Percentiles rank a stretch among this genome's conserved stretches.
These are phyloP conservation scores for Forbesichthys agassizii DNA, from an alignment of 2,113 vertebrate genomes.

Conservation along the genomic window DNA sequence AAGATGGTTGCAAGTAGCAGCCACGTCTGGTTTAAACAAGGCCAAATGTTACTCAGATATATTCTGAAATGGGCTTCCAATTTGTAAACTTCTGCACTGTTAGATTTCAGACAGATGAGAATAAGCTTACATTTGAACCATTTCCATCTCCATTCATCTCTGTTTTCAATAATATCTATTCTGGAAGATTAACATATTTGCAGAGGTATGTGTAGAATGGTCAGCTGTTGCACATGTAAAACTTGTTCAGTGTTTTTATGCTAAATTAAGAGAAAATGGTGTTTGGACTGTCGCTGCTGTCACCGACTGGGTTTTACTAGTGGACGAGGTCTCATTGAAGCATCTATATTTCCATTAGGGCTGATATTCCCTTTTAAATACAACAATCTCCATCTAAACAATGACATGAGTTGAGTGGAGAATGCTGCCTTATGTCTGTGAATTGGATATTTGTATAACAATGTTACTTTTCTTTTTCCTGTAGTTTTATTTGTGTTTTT, in stretches of 20 bases:
- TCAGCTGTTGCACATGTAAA: background rate
- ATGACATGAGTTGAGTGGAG: background rate
- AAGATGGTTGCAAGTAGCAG: too few species aligned
- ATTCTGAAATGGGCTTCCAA: too few species aligned
- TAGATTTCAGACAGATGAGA: background rate
- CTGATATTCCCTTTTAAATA: background rate
- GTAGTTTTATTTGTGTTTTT: too few species aligned
- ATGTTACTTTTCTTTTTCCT: too few species aligned
- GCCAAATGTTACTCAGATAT: too few species aligned
- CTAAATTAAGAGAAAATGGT: background rate
- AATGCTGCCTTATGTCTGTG: background rate
- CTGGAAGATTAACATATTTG: too few species aligned
- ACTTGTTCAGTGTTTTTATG: background rate
- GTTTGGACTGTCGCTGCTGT: background rate
- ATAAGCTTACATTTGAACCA: background rate
- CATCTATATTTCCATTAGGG: background rate
- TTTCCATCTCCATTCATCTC: background rate
- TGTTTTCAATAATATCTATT: background rate
- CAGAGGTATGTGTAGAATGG: background rate
- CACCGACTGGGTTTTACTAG: background rate
- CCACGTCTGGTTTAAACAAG: too few species aligned
- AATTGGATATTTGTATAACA: background rate
- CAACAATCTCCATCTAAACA: too few species aligned
- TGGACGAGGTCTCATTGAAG: background rate
- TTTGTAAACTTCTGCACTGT: background rate